These are phyloP conservation scores for Sebastes melanostomus DNA, from an alignment of 2,797 vertebrate genomes.

Conservation along the genomic window DNA sequence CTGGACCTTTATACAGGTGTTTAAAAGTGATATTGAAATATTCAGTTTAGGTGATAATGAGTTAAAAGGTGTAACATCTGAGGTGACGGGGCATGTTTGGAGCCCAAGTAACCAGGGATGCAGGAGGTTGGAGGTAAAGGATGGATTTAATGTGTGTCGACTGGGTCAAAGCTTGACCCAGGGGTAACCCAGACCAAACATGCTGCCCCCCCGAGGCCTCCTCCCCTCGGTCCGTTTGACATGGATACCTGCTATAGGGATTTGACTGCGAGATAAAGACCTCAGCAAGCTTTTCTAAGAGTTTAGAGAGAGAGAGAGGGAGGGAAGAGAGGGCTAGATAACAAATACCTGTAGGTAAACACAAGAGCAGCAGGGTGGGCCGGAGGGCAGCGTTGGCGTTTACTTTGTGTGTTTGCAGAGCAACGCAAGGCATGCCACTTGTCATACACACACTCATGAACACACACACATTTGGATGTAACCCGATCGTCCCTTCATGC, in stretches of 20 bases:
- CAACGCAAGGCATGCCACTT: slow-evolving; percentile 68
- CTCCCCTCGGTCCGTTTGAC: slow-evolving; percentile 87
- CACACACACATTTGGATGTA: slow-evolving; percentile 77
- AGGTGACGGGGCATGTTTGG: background rate
- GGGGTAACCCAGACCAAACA: slow-evolving; percentile 89
- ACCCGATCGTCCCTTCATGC: slow-evolving; percentile 76
- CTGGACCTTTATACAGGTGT: background rate
- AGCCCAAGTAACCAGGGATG: slow-evolving; percentile 27
- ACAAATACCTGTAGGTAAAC: slow-evolving; percentile 82
- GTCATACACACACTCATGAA: slow-evolving; percentile 48
- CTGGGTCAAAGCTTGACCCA: slow-evolving; percentile 91
- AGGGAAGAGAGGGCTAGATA: slow-evolving; percentile 63
- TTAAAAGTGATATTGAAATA: background rate
- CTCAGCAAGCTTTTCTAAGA: slow-evolving; percentile 61
- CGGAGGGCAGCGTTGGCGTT: slow-evolving; percentile 60
- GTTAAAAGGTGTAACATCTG: background rate
- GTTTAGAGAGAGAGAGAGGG: slow-evolving; percentile 50
- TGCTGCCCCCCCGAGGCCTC: slow-evolving; percentile 65
- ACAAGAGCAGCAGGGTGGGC: slow-evolving; percentile 60
- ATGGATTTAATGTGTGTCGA: slow-evolving; percentile 81
- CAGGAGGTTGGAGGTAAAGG: slow-evolving; percentile 32
- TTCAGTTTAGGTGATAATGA: background rate
- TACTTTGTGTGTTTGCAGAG: slow-evolving; percentile 77
- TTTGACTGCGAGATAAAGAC: slow-evolving; percentile 82
- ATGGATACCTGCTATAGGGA: slow-evolving; percentile 91